Conservation (phyloP, 92 coral and sea anemone species). For the Paragorgia papillata region DNA sequence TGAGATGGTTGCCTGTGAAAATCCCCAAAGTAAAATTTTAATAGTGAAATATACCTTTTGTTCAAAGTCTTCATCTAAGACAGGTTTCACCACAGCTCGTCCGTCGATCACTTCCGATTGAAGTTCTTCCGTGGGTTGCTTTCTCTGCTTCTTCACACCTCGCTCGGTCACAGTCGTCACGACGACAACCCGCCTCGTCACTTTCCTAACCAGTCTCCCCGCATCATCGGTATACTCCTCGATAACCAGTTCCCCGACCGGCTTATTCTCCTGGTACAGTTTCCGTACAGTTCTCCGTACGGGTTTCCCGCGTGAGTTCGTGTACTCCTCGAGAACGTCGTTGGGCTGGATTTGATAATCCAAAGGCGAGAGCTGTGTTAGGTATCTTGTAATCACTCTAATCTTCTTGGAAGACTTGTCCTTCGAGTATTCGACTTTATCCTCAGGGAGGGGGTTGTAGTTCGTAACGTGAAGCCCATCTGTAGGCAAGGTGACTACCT, state of each 20-base stretch:
- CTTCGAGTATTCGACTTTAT: background rate
- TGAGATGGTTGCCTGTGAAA: too few relatives aligned
- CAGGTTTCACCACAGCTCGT: background rate
- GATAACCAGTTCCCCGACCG: conserved; percentile 9
- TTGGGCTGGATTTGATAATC: conserved; percentile 3
- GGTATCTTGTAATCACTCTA: background rate
- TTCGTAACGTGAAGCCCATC: background rate
- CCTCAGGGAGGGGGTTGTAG: conserved; percentile 12
- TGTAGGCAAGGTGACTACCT: background rate
- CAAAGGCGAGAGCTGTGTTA: background rate
- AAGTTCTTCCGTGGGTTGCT: background rate
- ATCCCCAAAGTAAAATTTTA: too few relatives aligned
- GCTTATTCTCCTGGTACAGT: background rate
- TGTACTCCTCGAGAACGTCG: conserved; percentile 54
- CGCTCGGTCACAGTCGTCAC: conserved; percentile 13
- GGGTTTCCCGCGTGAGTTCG: conserved; percentile 50
- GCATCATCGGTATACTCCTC: conserved; percentile 52
- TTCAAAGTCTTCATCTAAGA: conserved; percentile 4
- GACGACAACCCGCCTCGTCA: conserved; percentile 22
- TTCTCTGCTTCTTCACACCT: conserved; percentile 1
- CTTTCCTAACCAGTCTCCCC: conserved; percentile 45
- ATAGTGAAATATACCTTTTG: conserved; percentile 7
- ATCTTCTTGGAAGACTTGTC: background rate
- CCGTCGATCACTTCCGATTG: conserved; percentile 1
- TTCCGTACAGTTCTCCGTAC: conserved; percentile 45